A percentile compares a stretch with the other conserved stretches of the same genome.
These are phyloP conservation scores for Sicus ferrugineus DNA, from an alignment of 2,888 invertebrate species.

Conservation along the genomic window DNA sequence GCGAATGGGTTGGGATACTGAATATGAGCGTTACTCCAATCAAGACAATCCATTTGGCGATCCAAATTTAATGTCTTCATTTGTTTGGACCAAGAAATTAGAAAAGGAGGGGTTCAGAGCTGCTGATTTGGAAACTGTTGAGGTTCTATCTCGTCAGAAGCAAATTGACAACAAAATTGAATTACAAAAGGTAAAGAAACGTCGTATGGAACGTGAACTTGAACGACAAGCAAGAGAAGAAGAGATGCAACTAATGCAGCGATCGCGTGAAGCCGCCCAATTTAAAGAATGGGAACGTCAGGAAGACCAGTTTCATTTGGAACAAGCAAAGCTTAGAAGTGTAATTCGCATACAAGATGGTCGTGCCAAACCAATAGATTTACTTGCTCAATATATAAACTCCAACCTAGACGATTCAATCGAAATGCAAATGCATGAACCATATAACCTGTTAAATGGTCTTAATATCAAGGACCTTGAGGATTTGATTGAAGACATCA, in stretches of 20 bases:
- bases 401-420: constrained; percentile 90
- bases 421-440: constrained; percentile 99
- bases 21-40: constrained; percentile 96
- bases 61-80: constrained; percentile 91
- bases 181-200: constrained; percentile 92
- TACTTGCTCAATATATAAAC: constrained; percentile 94
- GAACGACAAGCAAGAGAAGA: constrained; percentile 84
- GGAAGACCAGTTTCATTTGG: constrained; percentile 96
- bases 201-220: constrained; percentile 86
- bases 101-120: constrained; percentile 89
- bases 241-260: constrained; percentile 83
- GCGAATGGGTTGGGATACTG: constrained; percentile 97
- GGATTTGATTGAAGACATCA: constrained; percentile 95
- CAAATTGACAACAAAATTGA: constrained; percentile 92
- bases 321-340: constrained; percentile 93
- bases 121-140: constrained; percentile 80
- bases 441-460: constrained; percentile 93
- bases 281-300: constrained; percentile 94
- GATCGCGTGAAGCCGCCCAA: constrained; percentile 89
- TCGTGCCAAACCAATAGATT: constrained; percentile 96
- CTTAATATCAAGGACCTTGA: constrained; percentile 90
- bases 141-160: constrained; percentile 82
- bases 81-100: constrained; percentile 96
- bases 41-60: constrained; percentile 99
- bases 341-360: constrained; percentile 96